Evolutionary conservation across 2,113 vertebrate species (phyloP), one percentile per base, ranked within the genome.

Genomic region (Chaetops frenatus): DNA sequence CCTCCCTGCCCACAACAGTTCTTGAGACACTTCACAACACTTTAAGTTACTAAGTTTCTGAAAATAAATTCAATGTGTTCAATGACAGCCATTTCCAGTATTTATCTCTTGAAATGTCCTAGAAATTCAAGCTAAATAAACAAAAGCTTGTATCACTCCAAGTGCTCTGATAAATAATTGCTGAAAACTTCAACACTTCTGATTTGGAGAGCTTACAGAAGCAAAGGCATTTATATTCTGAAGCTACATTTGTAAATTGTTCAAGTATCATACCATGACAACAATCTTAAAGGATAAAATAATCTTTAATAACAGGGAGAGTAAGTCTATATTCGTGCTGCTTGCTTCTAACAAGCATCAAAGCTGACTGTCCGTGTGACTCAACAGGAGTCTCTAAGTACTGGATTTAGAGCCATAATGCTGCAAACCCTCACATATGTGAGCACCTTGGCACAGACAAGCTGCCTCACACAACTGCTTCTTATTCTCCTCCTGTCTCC

Each of bases 281-380:
- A 92, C 80, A 61, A 84, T 94, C 83, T 94, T 80, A 22, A 7
- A 67, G 97, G 92, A 97, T 60, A 94, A 96, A 97, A 94, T 94
- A 87, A 93, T 96, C 78, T 91, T 94, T 95, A 95, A 93, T 79
- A 97, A 94, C 88, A 73, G 80, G 18, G 79, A 80, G 72, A 96
- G 76, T 86, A 90, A 90, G 60, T 86, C 83, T 89, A 19, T 73
- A 95, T 78, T 66, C 50, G 88, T 44, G 84, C 92, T 86, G 73
- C 93, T 92, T 91, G 85, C 89, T 89, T 88, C 72, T 64, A 90
- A 81, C 15, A 80, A 94, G 92, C 86, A 86, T 91, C 89, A 94
- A 93, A 84, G 60, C 72, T 38, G 42, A 29, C 54, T 48, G 22
- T 53, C 66, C 57, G 4, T 58, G 82, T 58, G 85, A 90, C 92